phyloP scores from a whole-genome alignment of 1,140 invertebrate species.

The Euborellia annulipes region DNA sequence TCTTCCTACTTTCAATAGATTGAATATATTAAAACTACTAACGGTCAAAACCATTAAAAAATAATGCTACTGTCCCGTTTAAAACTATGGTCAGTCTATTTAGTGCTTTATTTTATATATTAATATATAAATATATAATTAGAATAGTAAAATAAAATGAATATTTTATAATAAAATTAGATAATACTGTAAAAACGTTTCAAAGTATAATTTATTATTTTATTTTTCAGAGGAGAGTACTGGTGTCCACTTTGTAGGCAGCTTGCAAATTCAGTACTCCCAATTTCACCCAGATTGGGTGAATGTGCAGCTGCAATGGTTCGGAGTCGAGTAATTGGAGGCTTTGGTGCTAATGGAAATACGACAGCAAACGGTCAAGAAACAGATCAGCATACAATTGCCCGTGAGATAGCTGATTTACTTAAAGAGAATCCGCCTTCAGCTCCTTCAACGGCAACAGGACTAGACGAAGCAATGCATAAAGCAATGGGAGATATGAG shows the following conservation, averaged over 20 bases:
- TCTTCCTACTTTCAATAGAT: too few relatives aligned
- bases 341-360: too few relatives aligned
- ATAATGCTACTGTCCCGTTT: too few relatives aligned
- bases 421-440: slow-evolving; percentile 46
- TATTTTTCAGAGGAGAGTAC: slow-evolving; percentile 63
- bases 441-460: slow-evolving; percentile 29
- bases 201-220: slow-evolving; percentile 10
- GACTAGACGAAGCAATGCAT: slow-evolving; percentile 59
- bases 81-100: too few relatives aligned
- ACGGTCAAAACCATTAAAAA: too few relatives aligned
- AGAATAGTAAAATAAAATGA: too few relatives aligned
- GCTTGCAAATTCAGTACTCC: slow-evolving; percentile 81
- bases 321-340: slow-evolving; percentile 25
- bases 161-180: too few relatives aligned
- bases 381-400: slow-evolving; percentile 24
- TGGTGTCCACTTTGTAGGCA: slow-evolving; percentile 87
- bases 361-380: too few relatives aligned
- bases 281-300: slow-evolving; percentile 64
- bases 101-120: too few relatives aligned
- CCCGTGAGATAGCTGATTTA: slow-evolving; percentile 42
- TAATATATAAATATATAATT: too few relatives aligned
- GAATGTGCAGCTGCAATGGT: slow-evolving; percentile 43
- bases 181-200: too few relatives aligned
- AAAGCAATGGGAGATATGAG: slow-evolving; percentile 91
- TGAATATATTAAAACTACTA: too few relatives aligned